Percentiles rank a stretch among this genome's conserved stretches.
phyloP scores from a whole-genome alignment of 2,888 invertebrate species.

The Bombylius discolor region DNA sequence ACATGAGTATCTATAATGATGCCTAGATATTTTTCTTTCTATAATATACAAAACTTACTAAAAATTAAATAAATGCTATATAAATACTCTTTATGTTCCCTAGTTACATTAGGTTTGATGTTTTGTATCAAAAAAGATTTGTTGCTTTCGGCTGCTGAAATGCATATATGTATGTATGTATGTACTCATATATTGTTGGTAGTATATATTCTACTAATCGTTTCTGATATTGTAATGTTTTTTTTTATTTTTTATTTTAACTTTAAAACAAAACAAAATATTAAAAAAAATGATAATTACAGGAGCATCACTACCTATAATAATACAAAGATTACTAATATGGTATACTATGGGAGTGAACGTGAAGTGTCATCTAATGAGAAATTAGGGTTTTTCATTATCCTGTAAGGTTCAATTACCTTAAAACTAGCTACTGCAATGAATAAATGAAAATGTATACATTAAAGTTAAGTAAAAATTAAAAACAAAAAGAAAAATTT shows the following conservation, averaged over 20 bases:
- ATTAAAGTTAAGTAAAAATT: no score
- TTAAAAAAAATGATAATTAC: constrained; percentile 4
- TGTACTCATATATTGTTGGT: no score
- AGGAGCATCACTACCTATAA: neutral
- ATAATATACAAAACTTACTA: no score
- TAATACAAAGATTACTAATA: neutral
- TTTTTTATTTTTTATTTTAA: no score
- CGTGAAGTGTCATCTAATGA: constrained; percentile 1
- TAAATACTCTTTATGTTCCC: no score
- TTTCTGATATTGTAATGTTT: neutral
- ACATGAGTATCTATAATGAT: no score
- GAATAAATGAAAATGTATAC: neutral
- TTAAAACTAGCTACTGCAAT: neutral
- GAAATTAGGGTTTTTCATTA: constrained; percentile 6
- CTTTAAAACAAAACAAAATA: neutral
- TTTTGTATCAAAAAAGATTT: neutral
- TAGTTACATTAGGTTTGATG: no score
- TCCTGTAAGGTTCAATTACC: neutral
- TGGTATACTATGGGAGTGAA: neutral
- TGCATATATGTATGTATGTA: neutral
- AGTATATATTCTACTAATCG: neutral
- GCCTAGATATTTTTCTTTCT: no score
- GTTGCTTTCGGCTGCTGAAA: neutral
- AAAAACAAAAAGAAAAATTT: no score
- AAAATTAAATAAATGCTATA: no score